Evolutionary conservation across 2,113 vertebrate species (phyloP).

Genomic region (Plectropomus leopardus): DNA sequence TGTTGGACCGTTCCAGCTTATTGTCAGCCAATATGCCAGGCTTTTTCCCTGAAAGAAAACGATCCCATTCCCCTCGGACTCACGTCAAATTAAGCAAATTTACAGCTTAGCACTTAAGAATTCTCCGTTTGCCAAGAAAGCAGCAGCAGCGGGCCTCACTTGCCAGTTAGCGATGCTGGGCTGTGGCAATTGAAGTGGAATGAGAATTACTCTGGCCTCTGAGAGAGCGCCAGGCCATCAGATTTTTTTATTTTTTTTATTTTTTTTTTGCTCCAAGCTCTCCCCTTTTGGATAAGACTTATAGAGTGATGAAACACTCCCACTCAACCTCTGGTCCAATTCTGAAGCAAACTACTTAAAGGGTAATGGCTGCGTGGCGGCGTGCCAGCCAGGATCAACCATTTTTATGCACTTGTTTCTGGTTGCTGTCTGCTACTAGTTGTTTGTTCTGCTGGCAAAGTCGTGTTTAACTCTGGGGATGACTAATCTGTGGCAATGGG

Average conservation of each 20-base stretch:
- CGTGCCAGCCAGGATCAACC: slow-evolving; percentile 64
- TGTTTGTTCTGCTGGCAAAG: slow-evolving; percentile 74
- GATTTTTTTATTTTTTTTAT: slow-evolving; percentile 7
- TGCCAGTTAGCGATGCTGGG: slow-evolving; percentile 64
- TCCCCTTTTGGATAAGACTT: slow-evolving; percentile 70
- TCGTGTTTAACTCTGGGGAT: slow-evolving; percentile 69
- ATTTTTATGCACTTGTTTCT: slow-evolving; percentile 68
- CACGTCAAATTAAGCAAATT: slow-evolving; percentile 87
- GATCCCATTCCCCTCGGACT: slow-evolving; percentile 83
- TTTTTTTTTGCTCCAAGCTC: slow-evolving; percentile 62
- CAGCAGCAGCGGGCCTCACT: slow-evolving; percentile 64
- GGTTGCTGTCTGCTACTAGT: slow-evolving; percentile 65
- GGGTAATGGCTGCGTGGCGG: slow-evolving; percentile 77
- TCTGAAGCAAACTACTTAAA: slow-evolving; percentile 75
- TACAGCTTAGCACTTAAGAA: slow-evolving; percentile 86
- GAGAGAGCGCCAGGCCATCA: slow-evolving; percentile 49
- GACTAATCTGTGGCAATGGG: slow-evolving; percentile 71
- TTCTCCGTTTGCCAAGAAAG: slow-evolving; percentile 84
- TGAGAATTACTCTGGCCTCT: slow-evolving; percentile 72
- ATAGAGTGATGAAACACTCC: slow-evolving; percentile 75
- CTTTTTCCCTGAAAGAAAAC: slow-evolving; percentile 82
- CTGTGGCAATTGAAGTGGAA: slow-evolving; percentile 70
- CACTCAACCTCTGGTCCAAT: slow-evolving; percentile 67
- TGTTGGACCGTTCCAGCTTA: slow-evolving; percentile 81
- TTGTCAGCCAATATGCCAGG: slow-evolving; percentile 82